Base-by-base conservation (phyloP, 2,113 vertebrate genomes). In the Turdus rufiventris region DNA sequence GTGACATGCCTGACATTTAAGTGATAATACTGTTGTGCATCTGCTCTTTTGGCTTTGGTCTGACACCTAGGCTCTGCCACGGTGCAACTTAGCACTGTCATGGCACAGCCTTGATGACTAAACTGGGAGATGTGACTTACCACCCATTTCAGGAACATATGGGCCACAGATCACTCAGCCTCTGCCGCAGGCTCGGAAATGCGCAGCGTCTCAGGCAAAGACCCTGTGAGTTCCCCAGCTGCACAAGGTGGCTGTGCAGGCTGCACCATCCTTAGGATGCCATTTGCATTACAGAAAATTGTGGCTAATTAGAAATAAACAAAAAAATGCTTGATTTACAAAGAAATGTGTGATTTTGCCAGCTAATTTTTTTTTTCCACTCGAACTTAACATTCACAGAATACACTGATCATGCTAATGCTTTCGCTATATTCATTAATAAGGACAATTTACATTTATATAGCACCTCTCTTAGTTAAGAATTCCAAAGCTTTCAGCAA, bases 361-460 rank as follows among this genome's bases (percentile, higher is more conserved):
- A 93, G 91, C 68, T 87, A 48, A 18, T 94, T 92, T 93, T 94
- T 93, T 94, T 92, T 87, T 91, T 42, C 45, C 75, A 45, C 88
- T 62, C 60, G 63, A 91, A 95, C 83, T 94, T 93, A 95, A 88
- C 74, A 86, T 89, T 95, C 95, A 83, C 38, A 71, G 81, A 96
- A 94, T 93, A 93, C 89, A 91, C 88, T 51, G 93, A 96, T 96
- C 91, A 95, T 88, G 90, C 85, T 94, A 96, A 96, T 94, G 93
- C 61, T 86, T 91, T 86, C 0, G 2, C 57, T 86, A 61, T 90
- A 81, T 29, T 84, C 94, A 95, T 93, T 96, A 96, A 96, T 96
- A 96, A 96, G 85, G 73, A 95, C 65, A 94, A 96, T 96, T 96
- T 94, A 93, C 85, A 96, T 97, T 93, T 96, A 96, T 78, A 92